phyloP scores from a whole-genome alignment of 2,888 invertebrate genomes.

The Eristalis tenax region DNA sequence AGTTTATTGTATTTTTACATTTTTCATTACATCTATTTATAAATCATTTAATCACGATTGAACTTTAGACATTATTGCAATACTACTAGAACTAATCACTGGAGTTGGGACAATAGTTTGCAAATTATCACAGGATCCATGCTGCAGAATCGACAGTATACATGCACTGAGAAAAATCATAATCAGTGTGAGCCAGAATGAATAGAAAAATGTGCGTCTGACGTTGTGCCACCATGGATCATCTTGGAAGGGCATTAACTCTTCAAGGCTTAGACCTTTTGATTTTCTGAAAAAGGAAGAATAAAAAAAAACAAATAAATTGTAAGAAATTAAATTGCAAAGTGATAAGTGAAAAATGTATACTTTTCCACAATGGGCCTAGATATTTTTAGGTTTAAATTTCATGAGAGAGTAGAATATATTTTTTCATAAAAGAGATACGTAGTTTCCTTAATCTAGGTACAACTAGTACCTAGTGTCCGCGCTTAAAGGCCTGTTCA shows the following conservation, averaged over 20 bases:
- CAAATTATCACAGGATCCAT: slow-evolving; percentile 60
- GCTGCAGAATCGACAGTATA: slow-evolving; percentile 77
- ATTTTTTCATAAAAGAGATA: too few species aligned
- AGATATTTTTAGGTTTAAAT: too few species aligned
- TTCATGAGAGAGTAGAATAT: too few species aligned
- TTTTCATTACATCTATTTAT: not conserved
- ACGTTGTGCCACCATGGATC: slow-evolving; percentile 83
- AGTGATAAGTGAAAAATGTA: not conserved
- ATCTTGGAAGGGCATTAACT: slow-evolving; percentile 81
- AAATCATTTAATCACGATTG: slow-evolving; percentile 7
- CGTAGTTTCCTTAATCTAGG: too few species aligned
- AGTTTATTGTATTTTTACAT: not conserved
- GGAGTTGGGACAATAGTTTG: slow-evolving; percentile 50
- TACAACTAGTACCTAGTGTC: too few species aligned
- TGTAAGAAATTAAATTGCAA: not conserved
- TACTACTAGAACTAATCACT: not conserved
- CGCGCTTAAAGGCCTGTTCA: too few species aligned
- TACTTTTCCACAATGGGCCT: too few species aligned
- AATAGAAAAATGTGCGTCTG: slow-evolving; percentile 81
- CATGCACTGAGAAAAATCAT: slow-evolving; percentile 82
- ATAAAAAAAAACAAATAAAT: not conserved
- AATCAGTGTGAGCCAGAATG: slow-evolving; percentile 82
- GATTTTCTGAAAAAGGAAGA: slow-evolving; percentile 74
- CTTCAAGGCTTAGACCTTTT: slow-evolving; percentile 81
- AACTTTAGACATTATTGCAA: not conserved